Base-by-base conservation (phyloP, 2,888 invertebrate species). In the Sepioteuthis lessoniana region DNA sequence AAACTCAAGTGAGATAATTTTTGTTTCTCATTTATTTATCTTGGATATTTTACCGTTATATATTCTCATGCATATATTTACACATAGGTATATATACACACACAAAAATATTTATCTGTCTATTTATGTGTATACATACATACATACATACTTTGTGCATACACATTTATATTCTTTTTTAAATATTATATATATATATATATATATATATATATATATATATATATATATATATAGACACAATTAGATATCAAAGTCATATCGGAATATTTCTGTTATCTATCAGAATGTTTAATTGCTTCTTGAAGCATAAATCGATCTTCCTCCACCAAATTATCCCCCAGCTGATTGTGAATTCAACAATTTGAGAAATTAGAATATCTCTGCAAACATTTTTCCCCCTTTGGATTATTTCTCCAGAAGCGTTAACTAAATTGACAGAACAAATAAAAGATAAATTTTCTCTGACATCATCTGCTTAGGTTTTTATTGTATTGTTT, bases 361-460 rank as follows among this genome's bases (percentile, higher is more conserved):
- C 76, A 76, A 76, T 76, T 76, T n/a, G 76, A 76, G 76, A 35
- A 76, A 76, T 76, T 76, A 76, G 76, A 76, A 76, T 35, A 76
- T 76, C 76, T 76, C 16, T 1, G 76, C 76, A 76, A 76, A 76
- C 8, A 31, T 31, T 31, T 76, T 76, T 31, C 31, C 31, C n/a
- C 31, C 76, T 35, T n/a, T n/a, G 25, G 13, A 76, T 76, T 76
- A 35, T 60, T 76, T 76, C n/a, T 76, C 13, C n/a, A n/a, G 4
- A 76, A 76, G n/a, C 76, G n/a, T 10, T 10, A 76, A 76, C n/a
- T 8, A 19, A 76, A n/a, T 10, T 16, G 16, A 76, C n/a, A n/a
- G 13, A 76, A 76, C 8, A 35, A 76, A 76, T 13, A 76, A n/a
- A n/a, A 76, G n/a, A n/a, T 31, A n/a, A 76, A n/a, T 5, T 21